Base-by-base conservation (phyloP, 1,140 invertebrate genomes). In the Atopsyche davidsoni region DNA sequence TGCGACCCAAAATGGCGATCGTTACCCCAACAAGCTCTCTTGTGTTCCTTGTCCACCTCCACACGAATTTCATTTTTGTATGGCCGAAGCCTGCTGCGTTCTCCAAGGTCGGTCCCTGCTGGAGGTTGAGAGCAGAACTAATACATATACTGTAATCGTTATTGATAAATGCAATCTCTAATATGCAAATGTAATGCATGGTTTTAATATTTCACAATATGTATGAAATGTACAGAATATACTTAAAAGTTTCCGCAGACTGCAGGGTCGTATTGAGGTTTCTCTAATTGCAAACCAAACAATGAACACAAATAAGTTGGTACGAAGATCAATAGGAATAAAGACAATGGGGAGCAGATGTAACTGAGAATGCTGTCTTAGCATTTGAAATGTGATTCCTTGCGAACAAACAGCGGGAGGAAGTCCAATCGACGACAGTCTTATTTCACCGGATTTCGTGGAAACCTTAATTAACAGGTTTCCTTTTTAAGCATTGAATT, bases 1-100 rank as follows among this genome's bases (percentile, higher is more conserved):
- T 4, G 14, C 4, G 10, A 39, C 16, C 36, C 36, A 39, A 39
- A 39, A 39, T 39, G 36, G 36, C 36, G 36, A 39, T 39, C 36
- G 36, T 39, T 39, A 39, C 4, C 36, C 36, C 36, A 18, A 2
- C 17, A 4, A 7, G 24, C n/a, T 6, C 24, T n/a, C n/a, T 28
- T n/a, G 6, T 28, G 24, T 28, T 6, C n/a, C n/a, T 28, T 28
- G 24, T 6, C 24, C n/a, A n/a, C n/a, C n/a, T n/a, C n/a, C n/a
- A n/a, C n/a, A n/a, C n/a, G n/a, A n/a, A n/a, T n/a, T n/a, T n/a
- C n/a, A n/a, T n/a, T n/a, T n/a, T n/a, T n/a, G n/a, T n/a, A n/a
- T n/a, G n/a, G n/a, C n/a, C n/a, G n/a, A n/a, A n/a, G n/a, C n/a
- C n/a, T n/a, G n/a, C n/a, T n/a, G n/a, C n/a, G n/a, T n/a, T n/a